Base-by-base conservation (phyloP, 92 coral and sea anemone species). In the Palythoa grandiflora region DNA sequence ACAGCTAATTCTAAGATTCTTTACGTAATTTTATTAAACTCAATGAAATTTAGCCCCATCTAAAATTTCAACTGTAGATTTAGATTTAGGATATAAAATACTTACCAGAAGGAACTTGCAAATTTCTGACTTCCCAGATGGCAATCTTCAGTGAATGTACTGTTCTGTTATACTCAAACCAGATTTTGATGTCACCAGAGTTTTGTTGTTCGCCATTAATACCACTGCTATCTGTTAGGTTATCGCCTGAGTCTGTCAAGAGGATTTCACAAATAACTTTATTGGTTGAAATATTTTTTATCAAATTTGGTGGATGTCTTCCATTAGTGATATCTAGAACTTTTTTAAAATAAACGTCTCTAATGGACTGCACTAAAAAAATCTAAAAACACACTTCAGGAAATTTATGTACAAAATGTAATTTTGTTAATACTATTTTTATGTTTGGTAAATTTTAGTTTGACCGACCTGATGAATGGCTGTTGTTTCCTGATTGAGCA, bases 71-170 rank as follows among this genome's bases (percentile, higher is more conserved):
- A 8, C 6, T 2, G 5, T 44, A 44, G 7, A 2, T 44, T 44
- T 3, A 44, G 6, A 44, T 44, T 44, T 44, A 44, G 50, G 7
- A 5, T 44, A 44, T 44, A 19, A 59, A 50, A 12, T 11, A 1
- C 78, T 63, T 86, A 97, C 99, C 98, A 89, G 90, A 89, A 51
- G 99, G 99, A 6, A 97, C 88, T 65, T 90, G 92, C 2, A 97
- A 90, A 73, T 92, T 90, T 74, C 83, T 94, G 0, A 97, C 83
- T 77, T 94, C 98, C 89, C 90, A 85, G 44, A 97, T 79, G 38
- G 88, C 88, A 74, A 97, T 83, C 78, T 93, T 92, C 48, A 97
- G 89, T 70, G 90, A 88, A 57, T 91, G 91, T 44, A 90, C 73
- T 17, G 78, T 77, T 3, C 74, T 80, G 75, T 89, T 90, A 55